Evolutionary conservation across 2,113 vertebrate species (phyloP).

Genomic region (Pontoporia blainvillei): DNA sequence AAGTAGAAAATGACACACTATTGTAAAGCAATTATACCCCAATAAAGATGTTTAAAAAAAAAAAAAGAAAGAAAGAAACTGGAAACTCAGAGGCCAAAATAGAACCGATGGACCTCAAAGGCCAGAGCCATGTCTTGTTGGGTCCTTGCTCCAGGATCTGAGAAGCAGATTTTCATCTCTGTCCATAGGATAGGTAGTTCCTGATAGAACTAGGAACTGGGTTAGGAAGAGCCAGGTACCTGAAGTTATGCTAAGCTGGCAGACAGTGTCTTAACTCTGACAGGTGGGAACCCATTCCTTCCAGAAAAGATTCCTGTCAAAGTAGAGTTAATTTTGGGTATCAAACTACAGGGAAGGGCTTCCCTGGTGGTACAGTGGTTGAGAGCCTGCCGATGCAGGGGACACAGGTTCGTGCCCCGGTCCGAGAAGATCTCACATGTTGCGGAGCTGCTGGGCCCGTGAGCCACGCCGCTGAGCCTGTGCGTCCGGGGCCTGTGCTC

Average conservation of each 20-base stretch:
- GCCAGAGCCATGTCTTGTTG: not conserved
- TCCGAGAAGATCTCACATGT: no score
- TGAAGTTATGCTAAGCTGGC: not conserved
- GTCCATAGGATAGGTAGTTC: not conserved
- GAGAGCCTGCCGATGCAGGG: no score
- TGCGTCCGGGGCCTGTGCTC: no score
- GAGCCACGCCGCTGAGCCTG: no score
- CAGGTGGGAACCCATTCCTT: not conserved
- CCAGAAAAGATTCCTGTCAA: not conserved
- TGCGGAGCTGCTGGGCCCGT: no score
- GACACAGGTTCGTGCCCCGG: no score
- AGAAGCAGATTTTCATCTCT: not conserved
- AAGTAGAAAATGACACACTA: no score
- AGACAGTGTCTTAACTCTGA: not conserved
- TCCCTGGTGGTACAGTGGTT: no score
- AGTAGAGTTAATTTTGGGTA: not conserved
- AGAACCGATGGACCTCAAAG: not conserved
- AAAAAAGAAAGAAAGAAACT: not conserved
- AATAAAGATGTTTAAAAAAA: no score
- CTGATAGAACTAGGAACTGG: not conserved
- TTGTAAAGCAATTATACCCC: no score
- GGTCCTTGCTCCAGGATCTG: not conserved
- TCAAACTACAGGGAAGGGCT: not conserved
- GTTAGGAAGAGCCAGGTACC: not conserved
- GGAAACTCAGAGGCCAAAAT: not conserved